A percentile compares a stretch with the other conserved stretches of the same genome.
Evolutionary conservation across 2,797 vertebrate genomes (phyloP).

Genomic region (Anguilla marmorata): DNA sequence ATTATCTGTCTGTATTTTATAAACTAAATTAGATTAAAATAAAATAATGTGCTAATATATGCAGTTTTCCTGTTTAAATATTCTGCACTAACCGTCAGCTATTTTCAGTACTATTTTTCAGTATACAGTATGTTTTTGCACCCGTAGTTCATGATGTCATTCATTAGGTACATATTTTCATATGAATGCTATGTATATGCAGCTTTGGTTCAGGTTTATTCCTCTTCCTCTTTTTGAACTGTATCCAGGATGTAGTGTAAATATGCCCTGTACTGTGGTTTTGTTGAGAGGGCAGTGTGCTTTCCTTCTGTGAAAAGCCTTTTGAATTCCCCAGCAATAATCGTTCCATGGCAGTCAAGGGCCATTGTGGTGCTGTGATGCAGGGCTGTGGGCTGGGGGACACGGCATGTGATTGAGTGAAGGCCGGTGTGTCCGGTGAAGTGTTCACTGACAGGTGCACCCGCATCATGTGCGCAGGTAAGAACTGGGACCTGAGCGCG

Average conservation of each 20-base stretch:
- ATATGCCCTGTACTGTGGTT: neutral
- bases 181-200: neutral
- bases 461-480: conserved; percentile 74
- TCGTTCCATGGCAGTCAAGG: neutral
- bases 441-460: neutral
- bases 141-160: neutral
- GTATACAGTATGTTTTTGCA: no score
- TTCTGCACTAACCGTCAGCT: no score
- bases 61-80: no score
- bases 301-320: neutral
- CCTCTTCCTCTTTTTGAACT: neutral
- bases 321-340: neutral
- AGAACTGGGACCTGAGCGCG: conserved; percentile 98
- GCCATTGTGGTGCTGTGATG: neutral
- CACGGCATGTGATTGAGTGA: neutral
- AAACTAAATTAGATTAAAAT: no score
- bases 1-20: no score
- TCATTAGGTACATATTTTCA: neutral
- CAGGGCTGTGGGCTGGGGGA: neutral
- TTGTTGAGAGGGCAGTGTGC: neutral
- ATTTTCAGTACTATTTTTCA: no score
- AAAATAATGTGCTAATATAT: no score
- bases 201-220: neutral
- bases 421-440: neutral
- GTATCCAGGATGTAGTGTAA: neutral